Evolutionary conservation across 2,888 invertebrate genomes (phyloP).

Genomic region (Sinotaia quadrata): DNA sequence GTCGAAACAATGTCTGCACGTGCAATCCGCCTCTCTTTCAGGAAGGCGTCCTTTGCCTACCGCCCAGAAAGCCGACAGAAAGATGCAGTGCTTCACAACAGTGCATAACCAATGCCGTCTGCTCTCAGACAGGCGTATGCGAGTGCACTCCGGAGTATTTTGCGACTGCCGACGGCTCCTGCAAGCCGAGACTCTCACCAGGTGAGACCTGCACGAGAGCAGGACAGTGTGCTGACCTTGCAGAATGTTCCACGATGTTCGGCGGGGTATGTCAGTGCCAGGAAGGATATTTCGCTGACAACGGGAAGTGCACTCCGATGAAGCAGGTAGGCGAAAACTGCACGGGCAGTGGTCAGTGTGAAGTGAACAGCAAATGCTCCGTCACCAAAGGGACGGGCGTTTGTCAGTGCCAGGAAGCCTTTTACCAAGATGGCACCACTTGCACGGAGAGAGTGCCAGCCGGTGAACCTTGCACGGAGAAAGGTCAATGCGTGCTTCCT

Average conservation of each 20-base stretch:
- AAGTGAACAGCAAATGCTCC: slow-evolving; percentile 28
- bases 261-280: slow-evolving; percentile 31
- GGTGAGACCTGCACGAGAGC: slow-evolving; percentile 21
- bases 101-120: slow-evolving; percentile 29
- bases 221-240: slow-evolving; percentile 30
- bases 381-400: slow-evolving; percentile 11
- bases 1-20: slow-evolving; percentile 2
- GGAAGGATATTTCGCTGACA: slow-evolving; percentile 11
- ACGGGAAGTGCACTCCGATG: slow-evolving; percentile 21
- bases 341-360: slow-evolving; percentile 29
- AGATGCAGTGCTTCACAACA: slow-evolving; percentile 11
- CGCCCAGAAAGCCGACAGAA: slow-evolving; percentile 9
- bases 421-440: slow-evolving; percentile 14
- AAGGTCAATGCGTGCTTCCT: slow-evolving; percentile 28
- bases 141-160: slow-evolving; percentile 4
- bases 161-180: slow-evolving; percentile 18
- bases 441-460: slow-evolving; percentile 17
- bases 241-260: slow-evolving; percentile 21
- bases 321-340: slow-evolving; percentile 28
- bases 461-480: slow-evolving; percentile 21
- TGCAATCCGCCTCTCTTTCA: slow-evolving; percentile 14
- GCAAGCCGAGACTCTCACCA: slow-evolving; percentile 13
- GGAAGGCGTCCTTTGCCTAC: slow-evolving; percentile 20
- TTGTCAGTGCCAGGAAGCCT: slow-evolving; percentile 23
- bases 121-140: slow-evolving; percentile 5